Evolutionary conservation across 2,888 invertebrate species (phyloP).

Genomic region (Eueremaeus valkanovi): DNA sequence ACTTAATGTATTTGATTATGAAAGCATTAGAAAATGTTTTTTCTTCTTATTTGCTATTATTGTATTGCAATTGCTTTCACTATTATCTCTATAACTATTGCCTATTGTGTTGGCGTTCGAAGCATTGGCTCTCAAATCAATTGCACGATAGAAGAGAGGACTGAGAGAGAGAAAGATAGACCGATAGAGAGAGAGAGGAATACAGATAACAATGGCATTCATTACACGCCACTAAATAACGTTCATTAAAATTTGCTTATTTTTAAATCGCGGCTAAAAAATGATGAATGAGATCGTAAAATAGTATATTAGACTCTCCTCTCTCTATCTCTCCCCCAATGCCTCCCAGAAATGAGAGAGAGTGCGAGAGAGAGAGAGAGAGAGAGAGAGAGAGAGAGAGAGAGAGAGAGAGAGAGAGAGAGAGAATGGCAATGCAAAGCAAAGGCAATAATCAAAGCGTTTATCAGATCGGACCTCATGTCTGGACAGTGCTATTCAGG

Average conservation of each 20-base stretch:
- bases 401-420: background rate
- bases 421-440: conserved; percentile 20
- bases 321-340: conserved; percentile 12
- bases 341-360: conserved; percentile 15
- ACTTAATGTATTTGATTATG: conserved; percentile 10
- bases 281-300: conserved; percentile 37
- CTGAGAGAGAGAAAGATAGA: conserved; percentile 23
- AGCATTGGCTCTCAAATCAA: conserved; percentile 29
- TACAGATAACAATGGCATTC: conserved; percentile 25
- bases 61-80: conserved; percentile 17
- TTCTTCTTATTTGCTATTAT: background rate
- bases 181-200: conserved; percentile 7
- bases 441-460: conserved; percentile 36
- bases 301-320: conserved; percentile 8
- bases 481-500: conserved; percentile 32
- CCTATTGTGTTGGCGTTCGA: conserved; percentile 15
- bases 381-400: background rate
- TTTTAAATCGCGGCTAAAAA: conserved; percentile 6
- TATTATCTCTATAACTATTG: background rate
- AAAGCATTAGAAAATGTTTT: conserved; percentile 4
- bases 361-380: background rate
- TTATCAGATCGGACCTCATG: conserved; percentile 27
- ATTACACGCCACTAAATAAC: conserved; percentile 25
- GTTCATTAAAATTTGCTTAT: conserved; percentile 18
- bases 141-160: conserved; percentile 35